Evolutionary conservation across 2,888 invertebrate species (phyloP).

Genomic region (Eledona agricola): DNA sequence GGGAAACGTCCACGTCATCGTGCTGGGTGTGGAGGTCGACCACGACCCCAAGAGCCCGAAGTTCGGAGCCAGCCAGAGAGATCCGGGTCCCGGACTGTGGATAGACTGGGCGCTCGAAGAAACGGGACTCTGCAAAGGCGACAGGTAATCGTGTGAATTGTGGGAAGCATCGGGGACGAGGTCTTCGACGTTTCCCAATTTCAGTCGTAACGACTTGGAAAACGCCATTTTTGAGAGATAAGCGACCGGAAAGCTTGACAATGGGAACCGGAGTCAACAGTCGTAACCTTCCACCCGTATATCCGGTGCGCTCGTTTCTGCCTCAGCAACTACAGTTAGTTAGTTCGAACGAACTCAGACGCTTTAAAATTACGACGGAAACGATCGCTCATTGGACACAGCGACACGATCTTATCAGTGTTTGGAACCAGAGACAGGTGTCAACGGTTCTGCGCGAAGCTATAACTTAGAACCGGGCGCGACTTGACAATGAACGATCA

Average conservation of each 20-base stretch:
- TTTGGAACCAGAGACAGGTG: too few species aligned
- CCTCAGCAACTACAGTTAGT: too few species aligned
- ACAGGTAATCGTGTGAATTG: too few species aligned
- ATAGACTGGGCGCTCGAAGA: conserved; percentile 87
- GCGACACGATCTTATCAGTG: too few species aligned
- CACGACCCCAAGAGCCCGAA: conserved; percentile 76
- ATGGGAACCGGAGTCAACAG: conserved; percentile 49
- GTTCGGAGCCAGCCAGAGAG: conserved; percentile 75
- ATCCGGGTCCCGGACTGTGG: conserved; percentile 72
- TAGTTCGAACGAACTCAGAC: too few species aligned
- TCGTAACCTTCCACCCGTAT: conserved; percentile 57
- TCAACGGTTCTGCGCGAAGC: too few species aligned
- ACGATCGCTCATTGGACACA: too few species aligned
- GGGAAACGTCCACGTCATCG: conserved; percentile 50
- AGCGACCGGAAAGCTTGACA: conserved; percentile 50
- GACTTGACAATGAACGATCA: too few species aligned
- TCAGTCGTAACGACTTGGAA: conserved; percentile 10
- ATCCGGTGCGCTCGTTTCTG: conserved; percentile 49
- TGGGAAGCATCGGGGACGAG: too few species aligned
- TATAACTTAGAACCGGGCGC: too few species aligned
- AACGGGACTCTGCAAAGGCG: conserved; percentile 77
- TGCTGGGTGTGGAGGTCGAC: conserved; percentile 76
- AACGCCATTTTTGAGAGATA: conserved; percentile 14
- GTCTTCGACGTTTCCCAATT: too few species aligned
- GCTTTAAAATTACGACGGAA: too few species aligned